Evolutionary conservation across 2,888 invertebrate genomes (phyloP).

Genomic region (Nesidiocoris tenuis): DNA sequence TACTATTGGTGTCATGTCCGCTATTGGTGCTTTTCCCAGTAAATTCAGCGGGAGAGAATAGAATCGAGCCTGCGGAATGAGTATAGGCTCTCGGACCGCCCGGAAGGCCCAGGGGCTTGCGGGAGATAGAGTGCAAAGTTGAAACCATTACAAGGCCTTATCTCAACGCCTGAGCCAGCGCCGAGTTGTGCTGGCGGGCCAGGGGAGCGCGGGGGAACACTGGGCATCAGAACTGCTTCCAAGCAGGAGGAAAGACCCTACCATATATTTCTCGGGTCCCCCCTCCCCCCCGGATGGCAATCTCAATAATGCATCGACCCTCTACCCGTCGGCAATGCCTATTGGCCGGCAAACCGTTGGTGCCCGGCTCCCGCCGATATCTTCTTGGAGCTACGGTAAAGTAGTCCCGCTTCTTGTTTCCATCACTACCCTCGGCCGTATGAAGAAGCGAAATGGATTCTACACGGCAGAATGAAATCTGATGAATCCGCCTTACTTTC

Average conservation of each 20-base stretch:
- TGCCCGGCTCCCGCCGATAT: not conserved
- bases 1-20: too few relatives aligned
- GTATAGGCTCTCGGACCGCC: not conserved
- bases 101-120: conserved; percentile 17
- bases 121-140: conserved; percentile 62
- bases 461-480: not conserved
- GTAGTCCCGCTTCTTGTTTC: not conserved
- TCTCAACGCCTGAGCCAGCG: conserved; percentile 14
- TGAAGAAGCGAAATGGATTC: not conserved
- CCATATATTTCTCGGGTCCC: not conserved
- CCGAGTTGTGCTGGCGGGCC: not conserved
- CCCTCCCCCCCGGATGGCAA: conserved; percentile 1
- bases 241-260: conserved; percentile 5
- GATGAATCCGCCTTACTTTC: not conserved
- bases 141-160: conserved; percentile 59
- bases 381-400: not conserved
- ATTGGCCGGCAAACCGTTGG: not conserved
- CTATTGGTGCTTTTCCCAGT: too few relatives aligned
- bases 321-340: conserved; percentile 8
- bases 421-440: not conserved
- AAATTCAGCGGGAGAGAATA: not conserved
- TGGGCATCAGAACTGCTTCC: not conserved
- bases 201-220: not conserved
- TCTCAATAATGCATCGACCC: conserved; percentile 25
- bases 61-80: not conserved